phyloP scores from a whole-genome alignment of 2,113 vertebrate species.

The Sphyrna mokarran region DNA sequence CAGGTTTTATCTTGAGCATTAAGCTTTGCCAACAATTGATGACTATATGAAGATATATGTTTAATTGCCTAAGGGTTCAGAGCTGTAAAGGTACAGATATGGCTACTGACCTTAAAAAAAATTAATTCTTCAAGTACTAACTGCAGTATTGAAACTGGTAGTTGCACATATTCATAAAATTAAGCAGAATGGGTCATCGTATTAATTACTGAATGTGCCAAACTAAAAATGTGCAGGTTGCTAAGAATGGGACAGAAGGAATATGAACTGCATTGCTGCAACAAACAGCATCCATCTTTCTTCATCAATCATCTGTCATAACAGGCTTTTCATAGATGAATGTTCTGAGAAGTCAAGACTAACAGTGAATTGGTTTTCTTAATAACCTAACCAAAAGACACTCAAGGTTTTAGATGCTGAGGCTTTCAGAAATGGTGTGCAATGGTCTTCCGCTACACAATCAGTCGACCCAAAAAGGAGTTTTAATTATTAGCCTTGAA shows the following conservation, averaged over 20 bases:
- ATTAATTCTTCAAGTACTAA: background rate
- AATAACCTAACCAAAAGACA: conserved; percentile 37
- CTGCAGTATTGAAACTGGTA: background rate
- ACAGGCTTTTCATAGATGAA: conserved; percentile 6
- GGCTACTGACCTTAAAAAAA: background rate
- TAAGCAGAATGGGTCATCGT: background rate
- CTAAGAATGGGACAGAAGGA: background rate
- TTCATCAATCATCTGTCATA: conserved; percentile 38
- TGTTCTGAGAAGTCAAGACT: conserved; percentile 35
- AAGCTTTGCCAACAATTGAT: background rate
- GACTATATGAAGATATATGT: background rate
- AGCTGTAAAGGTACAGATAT: background rate
- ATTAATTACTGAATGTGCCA: background rate
- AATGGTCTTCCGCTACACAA: conserved; percentile 24
- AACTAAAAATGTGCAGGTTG: background rate
- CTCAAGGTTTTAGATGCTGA: conserved; percentile 17
- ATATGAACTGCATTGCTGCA: background rate
- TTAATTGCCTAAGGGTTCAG: background rate
- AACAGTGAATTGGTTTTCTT: conserved; percentile 38
- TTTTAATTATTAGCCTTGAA: background rate
- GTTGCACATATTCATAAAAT: background rate
- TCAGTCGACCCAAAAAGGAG: background rate
- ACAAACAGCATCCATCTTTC: conserved; percentile 24
- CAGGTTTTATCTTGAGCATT: background rate
- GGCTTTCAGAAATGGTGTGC: conserved; percentile 34